Base-by-base conservation (phyloP, 2,113 vertebrate species). In the Xiphophorus maculatus region DNA sequence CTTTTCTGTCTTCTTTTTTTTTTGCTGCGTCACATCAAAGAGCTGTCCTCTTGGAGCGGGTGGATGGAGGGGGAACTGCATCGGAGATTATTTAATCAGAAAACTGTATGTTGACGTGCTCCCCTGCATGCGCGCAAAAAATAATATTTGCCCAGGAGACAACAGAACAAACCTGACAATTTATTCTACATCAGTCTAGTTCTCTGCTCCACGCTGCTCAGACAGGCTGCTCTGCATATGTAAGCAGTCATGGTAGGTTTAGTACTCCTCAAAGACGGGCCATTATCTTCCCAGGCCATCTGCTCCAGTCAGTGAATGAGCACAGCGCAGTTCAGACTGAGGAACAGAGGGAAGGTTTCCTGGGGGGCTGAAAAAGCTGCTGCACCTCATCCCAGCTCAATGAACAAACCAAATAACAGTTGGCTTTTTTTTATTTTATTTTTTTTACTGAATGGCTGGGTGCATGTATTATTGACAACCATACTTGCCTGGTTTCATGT, bases 1-100 rank as follows among this genome's bases (percentile, higher is more conserved):
- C 5, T 32, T 11, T 37, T 33, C 6, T 37, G 12, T 37, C 11
- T 7, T 10, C n/a, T 11, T 1, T 37, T 67, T 67, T 66, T 73
- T 63, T 72, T 51, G 74, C 76, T 74, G 83, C 72, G 76, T 81
- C 77, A 80, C 75, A 84, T 84, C 73, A 79, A 83, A 85, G 82
- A 83, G 51, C 69, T 17, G 69, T 66, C 72, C 28, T 79, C 30
- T 77, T 64, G 22, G 51, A 44, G 61, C 63, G 30, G 54, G 12
- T 30, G 69, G 9, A 8, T 10, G 25, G 19, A 73, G 7, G 35
- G 10, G 35, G 10, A 11, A 11, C 69, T 62, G 30, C 64, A 22
- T 58, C 48, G 71, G 33, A 48, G 62, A 30, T 65, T 40, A 35
- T 58, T 14, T 0, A 28, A 60, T 73, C 61, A 69, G 35, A 25